Base-by-base conservation (phyloP, 2,888 invertebrate genomes). In the Oscheius onirici region DNA sequence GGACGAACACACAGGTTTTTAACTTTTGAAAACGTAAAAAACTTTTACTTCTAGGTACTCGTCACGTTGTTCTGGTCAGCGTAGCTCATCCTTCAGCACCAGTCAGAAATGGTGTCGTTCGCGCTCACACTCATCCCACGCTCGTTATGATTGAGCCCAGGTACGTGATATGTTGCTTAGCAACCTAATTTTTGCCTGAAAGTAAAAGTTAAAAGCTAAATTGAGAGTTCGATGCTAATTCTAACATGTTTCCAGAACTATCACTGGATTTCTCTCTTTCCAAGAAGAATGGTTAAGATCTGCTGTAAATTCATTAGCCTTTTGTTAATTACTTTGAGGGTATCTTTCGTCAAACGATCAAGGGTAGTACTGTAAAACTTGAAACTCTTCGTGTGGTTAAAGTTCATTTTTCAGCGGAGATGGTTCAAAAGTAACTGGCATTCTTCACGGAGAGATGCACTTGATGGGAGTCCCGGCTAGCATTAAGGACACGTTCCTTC, bases 11-110 rank as follows among this genome's bases (percentile, higher is more conserved):
- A 73, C 75, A 49, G 78, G 78, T 78, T 6, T 34, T 34, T 34
- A 6, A 8, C 5, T 8, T 34, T 6, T 34, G 5, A 6, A 34
- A 34, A 34, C 34, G n/a, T n/a, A n/a, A n/a, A 34, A 34, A 34
- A 34, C 0, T 34, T 6, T 1, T 20, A 28, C 1, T 54, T 34
- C 15, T 17, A 78, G 78, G 78, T 34, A 74, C 73, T 24, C 70
- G 78, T 41, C 66, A 75, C 3, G 78, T 78, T n/a, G 75, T 78
- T 2, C 71, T 78, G 70, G 78, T 75, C 26, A 78, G 78, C 60
- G 75, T 78, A 6, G 71, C 67, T 11, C 54, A 75, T 22, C 69
- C 72, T 28, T 72, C 72, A 46, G 61, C 69, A 1, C 78, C 78
- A 5, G 54, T 68, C 46, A 68, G 72, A 46, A 69, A 66, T 5